These are phyloP conservation scores for Euphonia xanthogaster DNA, from an alignment of 2,797 vertebrate genomes.

Conservation along the genomic window DNA sequence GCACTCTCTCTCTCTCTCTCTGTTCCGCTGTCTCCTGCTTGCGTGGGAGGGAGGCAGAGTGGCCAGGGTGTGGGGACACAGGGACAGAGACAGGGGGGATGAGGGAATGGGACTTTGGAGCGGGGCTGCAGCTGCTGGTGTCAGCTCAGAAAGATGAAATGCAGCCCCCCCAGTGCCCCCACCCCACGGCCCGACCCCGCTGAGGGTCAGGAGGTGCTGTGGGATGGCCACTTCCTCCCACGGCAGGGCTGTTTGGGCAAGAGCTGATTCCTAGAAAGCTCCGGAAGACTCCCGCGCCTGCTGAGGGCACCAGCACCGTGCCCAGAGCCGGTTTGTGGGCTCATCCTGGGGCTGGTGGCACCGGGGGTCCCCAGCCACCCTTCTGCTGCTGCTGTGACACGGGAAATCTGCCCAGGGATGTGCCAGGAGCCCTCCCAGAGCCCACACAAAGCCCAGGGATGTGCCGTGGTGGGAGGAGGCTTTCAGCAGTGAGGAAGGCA, in stretches of 20 bases:
- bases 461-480: rapidly evolving
- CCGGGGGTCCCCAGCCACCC: rapidly evolving
- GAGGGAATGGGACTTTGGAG: rapidly evolving
- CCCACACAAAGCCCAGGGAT: rapidly evolving
- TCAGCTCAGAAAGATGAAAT: background rate
- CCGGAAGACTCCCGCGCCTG: rapidly evolving
- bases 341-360: background rate
- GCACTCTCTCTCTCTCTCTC: background rate
- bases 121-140: rapidly evolving
- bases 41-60: background rate
- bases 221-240: background rate
- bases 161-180: background rate
- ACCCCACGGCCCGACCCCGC: rapidly evolving
- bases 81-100: background rate
- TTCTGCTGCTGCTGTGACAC: background rate
- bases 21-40: background rate
- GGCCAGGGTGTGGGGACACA: rapidly evolving
- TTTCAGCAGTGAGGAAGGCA: background rate
- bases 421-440: background rate
- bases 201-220: background rate
- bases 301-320: rapidly evolving
- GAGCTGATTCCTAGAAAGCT: constrained; percentile 54
- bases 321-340: background rate
- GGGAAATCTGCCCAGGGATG: rapidly evolving
- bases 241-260: background rate